Evolutionary conservation across 2,888 invertebrate genomes (phyloP).

Genomic region (Lymantria dispar): DNA sequence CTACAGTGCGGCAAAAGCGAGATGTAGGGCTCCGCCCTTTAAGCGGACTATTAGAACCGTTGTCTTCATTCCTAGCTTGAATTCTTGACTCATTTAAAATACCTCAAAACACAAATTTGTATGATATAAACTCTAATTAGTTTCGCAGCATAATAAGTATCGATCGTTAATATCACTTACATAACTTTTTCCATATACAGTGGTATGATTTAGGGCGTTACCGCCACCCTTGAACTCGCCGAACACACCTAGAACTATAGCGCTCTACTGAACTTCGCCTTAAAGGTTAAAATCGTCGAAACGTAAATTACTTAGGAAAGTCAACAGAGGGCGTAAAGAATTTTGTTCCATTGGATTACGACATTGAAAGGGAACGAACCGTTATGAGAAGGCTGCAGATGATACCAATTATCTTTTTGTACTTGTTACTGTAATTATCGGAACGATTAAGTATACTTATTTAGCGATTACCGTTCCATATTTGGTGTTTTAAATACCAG

Average conservation of each 20-base stretch:
- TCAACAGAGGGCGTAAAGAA: conserved; percentile 15
- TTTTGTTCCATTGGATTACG: conserved; percentile 19
- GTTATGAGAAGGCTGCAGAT: conserved; percentile 5
- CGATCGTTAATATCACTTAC: neutral
- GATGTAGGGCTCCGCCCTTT: too few species aligned
- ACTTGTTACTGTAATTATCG: neutral
- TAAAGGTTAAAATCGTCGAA: conserved; percentile 24
- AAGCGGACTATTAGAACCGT: too few species aligned
- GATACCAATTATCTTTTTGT: neutral
- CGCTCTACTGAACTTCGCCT: conserved; percentile 13
- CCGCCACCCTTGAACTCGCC: conserved; percentile 34
- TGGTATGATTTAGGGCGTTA: conserved; percentile 27
- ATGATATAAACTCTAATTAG: neutral
- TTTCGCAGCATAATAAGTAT: too few species aligned
- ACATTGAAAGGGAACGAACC: conserved; percentile 9
- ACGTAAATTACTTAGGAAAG: conserved; percentile 11
- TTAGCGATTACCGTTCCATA: neutral
- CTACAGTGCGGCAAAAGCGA: too few species aligned
- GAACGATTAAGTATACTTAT: neutral
- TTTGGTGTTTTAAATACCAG: neutral
- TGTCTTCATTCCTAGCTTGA: too few species aligned
- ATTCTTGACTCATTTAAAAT: neutral
- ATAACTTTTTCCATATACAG: conserved; percentile 14
- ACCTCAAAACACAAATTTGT: conserved; percentile 1
- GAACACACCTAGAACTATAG: conserved; percentile 26